Evolutionary conservation across 2,888 invertebrate genomes (phyloP).

Genomic region (Macrosiphum euphorbiae): DNA sequence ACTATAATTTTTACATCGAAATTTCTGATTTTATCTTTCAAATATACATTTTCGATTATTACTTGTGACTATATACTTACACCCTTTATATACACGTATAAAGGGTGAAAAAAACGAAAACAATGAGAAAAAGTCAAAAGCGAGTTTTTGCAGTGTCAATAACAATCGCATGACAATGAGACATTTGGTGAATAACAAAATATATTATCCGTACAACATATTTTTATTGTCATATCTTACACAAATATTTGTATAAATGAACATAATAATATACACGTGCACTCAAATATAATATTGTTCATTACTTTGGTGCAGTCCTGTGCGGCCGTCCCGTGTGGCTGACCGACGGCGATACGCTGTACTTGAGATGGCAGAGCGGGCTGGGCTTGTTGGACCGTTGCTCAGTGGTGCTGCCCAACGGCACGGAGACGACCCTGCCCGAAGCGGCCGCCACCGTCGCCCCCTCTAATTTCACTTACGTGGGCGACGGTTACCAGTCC

Average conservation of each 20-base stretch:
- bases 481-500: slow-evolving; percentile 58
- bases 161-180: background rate
- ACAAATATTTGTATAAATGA: too few relatives aligned
- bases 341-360: slow-evolving; percentile 63
- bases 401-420: slow-evolving; percentile 46
- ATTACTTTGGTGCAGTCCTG: slow-evolving; percentile 3
- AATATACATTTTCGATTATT: background rate
- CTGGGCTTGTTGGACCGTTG: slow-evolving; percentile 48
- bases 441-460: background rate
- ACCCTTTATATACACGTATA: background rate
- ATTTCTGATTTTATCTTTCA: background rate
- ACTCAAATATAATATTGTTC: too few relatives aligned
- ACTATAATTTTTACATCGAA: background rate
- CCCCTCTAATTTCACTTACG: background rate
- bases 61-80: too few relatives aligned
- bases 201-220: too few relatives aligned
- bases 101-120: background rate
- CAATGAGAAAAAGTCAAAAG: background rate
- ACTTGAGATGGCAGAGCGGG: slow-evolving; percentile 56
- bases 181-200: background rate
- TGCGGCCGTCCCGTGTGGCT: slow-evolving; percentile 60
- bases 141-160: background rate
- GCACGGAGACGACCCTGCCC: slow-evolving; percentile 33
- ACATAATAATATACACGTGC: too few relatives aligned
- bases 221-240: too few relatives aligned